Percentiles rank a stretch among this genome's conserved stretches.
phyloP scores from a whole-genome alignment of 2,113 vertebrate genomes.

The Heliornis fulica region DNA sequence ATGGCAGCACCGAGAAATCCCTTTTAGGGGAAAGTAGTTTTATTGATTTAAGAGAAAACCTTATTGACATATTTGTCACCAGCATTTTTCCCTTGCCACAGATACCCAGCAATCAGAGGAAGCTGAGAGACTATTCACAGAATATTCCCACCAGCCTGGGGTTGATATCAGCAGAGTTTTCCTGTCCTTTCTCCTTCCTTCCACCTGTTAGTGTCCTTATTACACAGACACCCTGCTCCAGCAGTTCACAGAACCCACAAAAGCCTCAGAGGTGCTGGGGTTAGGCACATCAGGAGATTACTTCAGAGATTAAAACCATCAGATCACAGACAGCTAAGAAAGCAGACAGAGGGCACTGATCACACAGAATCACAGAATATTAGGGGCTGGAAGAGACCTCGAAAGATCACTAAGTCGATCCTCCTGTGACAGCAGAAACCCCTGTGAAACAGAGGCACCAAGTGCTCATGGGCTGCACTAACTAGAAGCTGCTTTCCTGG shows the following conservation, averaged over 20 bases:
- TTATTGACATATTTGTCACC: neutral
- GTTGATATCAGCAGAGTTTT: neutral
- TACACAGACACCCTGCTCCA: neutral
- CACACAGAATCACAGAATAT: no score
- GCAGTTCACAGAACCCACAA: neutral
- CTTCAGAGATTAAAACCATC: neutral
- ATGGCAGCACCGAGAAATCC: neutral
- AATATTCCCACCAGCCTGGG: neutral
- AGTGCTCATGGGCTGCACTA: accelerated
- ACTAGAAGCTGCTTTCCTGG: neutral
- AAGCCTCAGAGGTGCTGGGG: neutral
- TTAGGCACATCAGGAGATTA: neutral
- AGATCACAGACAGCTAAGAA: neutral
- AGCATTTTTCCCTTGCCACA: neutral
- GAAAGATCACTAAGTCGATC: no score
- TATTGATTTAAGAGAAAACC: neutral
- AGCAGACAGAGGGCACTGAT: neutral
- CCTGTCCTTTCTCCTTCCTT: neutral
- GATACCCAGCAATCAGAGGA: neutral
- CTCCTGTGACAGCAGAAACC: neutral
- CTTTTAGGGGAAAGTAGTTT: neutral
- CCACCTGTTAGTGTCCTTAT: neutral
- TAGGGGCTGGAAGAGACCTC: no score
- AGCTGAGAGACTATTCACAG: neutral
- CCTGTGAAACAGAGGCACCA: neutral